phyloP scores from a whole-genome alignment of 2,113 vertebrate genomes.

The Lichenostomus cassidix region DNA sequence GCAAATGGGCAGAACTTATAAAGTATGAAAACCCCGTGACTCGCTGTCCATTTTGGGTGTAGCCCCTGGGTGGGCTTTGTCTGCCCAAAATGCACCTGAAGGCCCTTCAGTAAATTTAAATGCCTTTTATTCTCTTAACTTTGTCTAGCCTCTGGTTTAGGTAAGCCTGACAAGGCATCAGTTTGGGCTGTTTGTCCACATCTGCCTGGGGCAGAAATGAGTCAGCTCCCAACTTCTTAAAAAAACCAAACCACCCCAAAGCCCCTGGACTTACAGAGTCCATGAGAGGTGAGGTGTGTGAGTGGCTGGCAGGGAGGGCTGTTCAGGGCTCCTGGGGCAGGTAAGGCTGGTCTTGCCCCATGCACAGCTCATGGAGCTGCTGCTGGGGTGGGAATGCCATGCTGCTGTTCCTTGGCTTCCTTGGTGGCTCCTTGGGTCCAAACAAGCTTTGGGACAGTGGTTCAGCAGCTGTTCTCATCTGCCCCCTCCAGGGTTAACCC shows the following conservation, averaged over 20 bases:
- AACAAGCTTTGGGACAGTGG: background rate
- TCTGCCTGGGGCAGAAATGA: background rate
- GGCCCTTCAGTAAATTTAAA: no score
- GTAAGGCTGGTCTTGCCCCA: background rate
- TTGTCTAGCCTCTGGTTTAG: no score
- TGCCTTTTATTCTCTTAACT: no score
- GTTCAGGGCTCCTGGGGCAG: background rate
- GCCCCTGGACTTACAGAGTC: background rate
- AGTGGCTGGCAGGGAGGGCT: background rate
- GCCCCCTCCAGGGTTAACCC: background rate
- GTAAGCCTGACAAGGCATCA: no score
- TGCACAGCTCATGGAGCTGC: rapidly evolving
- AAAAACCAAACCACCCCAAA: background rate
- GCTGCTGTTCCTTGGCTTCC: background rate
- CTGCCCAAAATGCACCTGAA: no score
- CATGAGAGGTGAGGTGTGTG: background rate
- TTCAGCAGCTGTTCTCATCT: background rate
- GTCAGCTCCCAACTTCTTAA: background rate
- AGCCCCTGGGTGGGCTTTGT: no score
- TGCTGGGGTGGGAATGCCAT: background rate
- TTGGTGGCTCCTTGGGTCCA: background rate
- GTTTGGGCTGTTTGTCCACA: background rate
- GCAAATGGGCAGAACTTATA: no score
- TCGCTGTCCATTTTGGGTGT: no score
- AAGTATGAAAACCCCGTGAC: no score